Evolutionary conservation across 1,140 invertebrate species (phyloP).

Genomic region (Drosophila suzukii): DNA sequence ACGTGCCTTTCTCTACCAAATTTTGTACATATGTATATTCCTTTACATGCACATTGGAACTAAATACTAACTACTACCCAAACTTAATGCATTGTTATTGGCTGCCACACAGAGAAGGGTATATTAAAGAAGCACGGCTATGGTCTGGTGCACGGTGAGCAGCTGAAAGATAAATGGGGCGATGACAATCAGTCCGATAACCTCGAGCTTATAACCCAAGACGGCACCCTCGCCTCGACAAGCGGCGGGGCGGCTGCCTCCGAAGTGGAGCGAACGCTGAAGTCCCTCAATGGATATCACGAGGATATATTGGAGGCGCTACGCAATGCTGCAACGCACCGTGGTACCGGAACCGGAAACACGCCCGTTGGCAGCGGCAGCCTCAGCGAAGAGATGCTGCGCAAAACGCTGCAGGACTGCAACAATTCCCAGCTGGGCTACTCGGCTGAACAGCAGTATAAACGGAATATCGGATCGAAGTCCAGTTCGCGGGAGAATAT

Average conservation of each 20-base stretch:
- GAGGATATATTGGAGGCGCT: slow-evolving; percentile 95
- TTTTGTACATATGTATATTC: slow-evolving; percentile 60
- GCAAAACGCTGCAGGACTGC: slow-evolving; percentile 89
- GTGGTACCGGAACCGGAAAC: slow-evolving; percentile 86
- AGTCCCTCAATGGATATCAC: slow-evolving; percentile 96
- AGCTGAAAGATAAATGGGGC: slow-evolving; percentile 88
- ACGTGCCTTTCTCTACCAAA: slow-evolving; percentile 70
- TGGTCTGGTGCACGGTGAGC: slow-evolving; percentile 88
- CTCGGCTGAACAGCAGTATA: slow-evolving; percentile 86
- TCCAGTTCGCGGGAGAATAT: slow-evolving; percentile 87
- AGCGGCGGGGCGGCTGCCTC: slow-evolving; percentile 87
- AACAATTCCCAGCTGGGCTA: slow-evolving; percentile 85
- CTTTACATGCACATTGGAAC: slow-evolving; percentile 68
- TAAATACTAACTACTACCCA: slow-evolving; percentile 31
- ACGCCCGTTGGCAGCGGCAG: slow-evolving; percentile 87
- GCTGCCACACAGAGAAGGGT: slow-evolving; percentile 90
- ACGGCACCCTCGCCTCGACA: slow-evolving; percentile 87
- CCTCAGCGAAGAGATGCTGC: slow-evolving; percentile 87
- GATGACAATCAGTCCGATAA: slow-evolving; percentile 91
- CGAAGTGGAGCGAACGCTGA: slow-evolving; percentile 92
- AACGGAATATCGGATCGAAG: slow-evolving; percentile 86
- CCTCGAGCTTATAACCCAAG: slow-evolving; percentile 89
- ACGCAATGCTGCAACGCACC: slow-evolving; percentile 90
- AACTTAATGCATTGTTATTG: slow-evolving; percentile 41
- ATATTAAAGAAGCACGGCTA: slow-evolving; percentile 95